phyloP scores from a whole-genome alignment of 64 coral and sea anemone genomes.

The Actinia equina region DNA sequence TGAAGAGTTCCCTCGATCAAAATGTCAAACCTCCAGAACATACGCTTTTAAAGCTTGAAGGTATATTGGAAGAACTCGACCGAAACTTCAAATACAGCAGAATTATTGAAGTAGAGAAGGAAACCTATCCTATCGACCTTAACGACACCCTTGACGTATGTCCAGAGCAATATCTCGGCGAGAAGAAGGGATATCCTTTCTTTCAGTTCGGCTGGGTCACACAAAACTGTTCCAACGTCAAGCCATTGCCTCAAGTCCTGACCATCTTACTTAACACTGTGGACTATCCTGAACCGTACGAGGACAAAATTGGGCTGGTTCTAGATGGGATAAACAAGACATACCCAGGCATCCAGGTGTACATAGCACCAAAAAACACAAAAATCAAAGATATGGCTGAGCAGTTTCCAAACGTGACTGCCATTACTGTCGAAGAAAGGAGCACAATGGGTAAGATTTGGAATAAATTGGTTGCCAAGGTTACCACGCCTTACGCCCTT shows the following conservation, averaged over 20 bases:
- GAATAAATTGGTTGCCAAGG: constrained; percentile 36
- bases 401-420: neutral
- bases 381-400: constrained; percentile 1
- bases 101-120: constrained; percentile 5
- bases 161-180: constrained; percentile 32
- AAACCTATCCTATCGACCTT: neutral
- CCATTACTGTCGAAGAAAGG: neutral
- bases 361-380: constrained; percentile 8
- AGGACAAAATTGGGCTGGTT: neutral
- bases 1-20: neutral
- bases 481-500: constrained; percentile 27
- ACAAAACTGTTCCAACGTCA: constrained; percentile 15
- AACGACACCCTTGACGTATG: constrained; percentile 24
- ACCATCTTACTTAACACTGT: constrained; percentile 14
- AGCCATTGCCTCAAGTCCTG: constrained; percentile 2
- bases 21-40: constrained; percentile 5
- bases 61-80: constrained; percentile 3
- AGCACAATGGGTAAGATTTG: constrained; percentile 22
- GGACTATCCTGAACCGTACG: constrained; percentile 17
- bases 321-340: neutral
- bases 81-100: neutral
- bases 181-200: constrained; percentile 30
- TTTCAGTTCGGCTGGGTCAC: constrained; percentile 18
- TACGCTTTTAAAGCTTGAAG: constrained; percentile 13
- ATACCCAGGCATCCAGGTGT: constrained; percentile 16